Evolutionary conservation across 2,888 invertebrate genomes (phyloP).

Genomic region (Lithodes maja): DNA sequence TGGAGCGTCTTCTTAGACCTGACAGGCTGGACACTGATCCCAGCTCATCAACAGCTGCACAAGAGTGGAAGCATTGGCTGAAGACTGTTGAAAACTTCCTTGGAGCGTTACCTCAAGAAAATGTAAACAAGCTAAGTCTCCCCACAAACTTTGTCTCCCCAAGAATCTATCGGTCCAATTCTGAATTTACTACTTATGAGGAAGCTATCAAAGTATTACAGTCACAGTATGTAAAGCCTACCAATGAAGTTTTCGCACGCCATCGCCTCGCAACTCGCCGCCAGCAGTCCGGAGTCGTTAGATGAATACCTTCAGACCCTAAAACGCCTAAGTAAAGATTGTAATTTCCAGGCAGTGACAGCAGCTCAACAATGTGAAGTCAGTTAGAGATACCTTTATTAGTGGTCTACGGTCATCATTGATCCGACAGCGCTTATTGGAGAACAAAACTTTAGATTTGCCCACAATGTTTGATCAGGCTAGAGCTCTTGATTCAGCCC

Average conservation of each 20-base stretch:
- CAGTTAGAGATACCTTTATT: background rate
- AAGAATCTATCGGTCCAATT: too few species aligned
- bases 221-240: too few species aligned
- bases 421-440: background rate
- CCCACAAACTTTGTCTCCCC: too few species aligned
- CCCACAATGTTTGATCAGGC: slow-evolving; percentile 26
- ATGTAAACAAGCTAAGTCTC: slow-evolving; percentile 25
- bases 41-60: background rate
- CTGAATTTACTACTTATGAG: too few species aligned
- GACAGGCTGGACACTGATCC: background rate
- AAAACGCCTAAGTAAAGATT: background rate
- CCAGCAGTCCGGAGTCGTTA: background rate
- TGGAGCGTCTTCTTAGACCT: slow-evolving; percentile 8
- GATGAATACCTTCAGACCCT: background rate
- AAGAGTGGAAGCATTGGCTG: slow-evolving; percentile 20
- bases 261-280: too few species aligned
- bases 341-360: background rate
- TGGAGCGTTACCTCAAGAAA: slow-evolving; percentile 4
- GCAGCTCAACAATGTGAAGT: background rate
- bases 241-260: too few species aligned
- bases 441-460: slow-evolving; percentile 12
- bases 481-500: background rate
- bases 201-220: too few species aligned
- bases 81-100: slow-evolving; percentile 2
- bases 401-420: background rate